Percentiles rank a stretch among this genome's conserved stretches.
Conservation (phyloP, 2,888 invertebrate genomes). For the Cephus nigrinus region DNA sequence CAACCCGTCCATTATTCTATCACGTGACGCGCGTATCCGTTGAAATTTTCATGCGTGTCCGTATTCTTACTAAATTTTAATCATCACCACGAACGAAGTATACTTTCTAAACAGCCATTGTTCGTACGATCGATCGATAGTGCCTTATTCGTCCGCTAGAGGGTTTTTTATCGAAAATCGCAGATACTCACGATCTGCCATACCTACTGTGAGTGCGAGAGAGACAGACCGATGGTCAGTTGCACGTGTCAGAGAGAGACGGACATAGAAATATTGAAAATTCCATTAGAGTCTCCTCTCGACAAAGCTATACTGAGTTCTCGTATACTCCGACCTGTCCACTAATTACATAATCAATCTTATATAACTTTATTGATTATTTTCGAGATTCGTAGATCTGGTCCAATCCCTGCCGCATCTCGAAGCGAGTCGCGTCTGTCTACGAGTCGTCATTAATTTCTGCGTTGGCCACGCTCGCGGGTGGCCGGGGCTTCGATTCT, state of each 20-base stretch:
- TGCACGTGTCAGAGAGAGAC: not conserved
- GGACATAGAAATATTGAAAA: not conserved
- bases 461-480: slow-evolving; percentile 48
- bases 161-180: not conserved
- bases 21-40: slow-evolving; percentile 47
- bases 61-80: not conserved
- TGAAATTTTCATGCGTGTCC: slow-evolving; percentile 21
- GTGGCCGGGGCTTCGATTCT: slow-evolving; percentile 43
- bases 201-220: not conserved
- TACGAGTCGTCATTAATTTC: slow-evolving; percentile 29
- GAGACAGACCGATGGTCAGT: not conserved
- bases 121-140: not conserved
- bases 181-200: not conserved
- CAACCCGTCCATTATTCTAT: slow-evolving; percentile 2
- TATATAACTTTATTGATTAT: not conserved
- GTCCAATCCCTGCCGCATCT: not conserved
- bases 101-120: not conserved
- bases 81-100: not conserved
- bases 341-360: not conserved
- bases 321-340: not conserved
- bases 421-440: not conserved
- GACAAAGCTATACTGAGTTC: not conserved
- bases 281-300: not conserved
- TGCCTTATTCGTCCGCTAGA: not conserved
- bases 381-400: not conserved